phyloP scores from a whole-genome alignment of 2,113 vertebrate genomes.

The Illadopsis cleaveri region DNA sequence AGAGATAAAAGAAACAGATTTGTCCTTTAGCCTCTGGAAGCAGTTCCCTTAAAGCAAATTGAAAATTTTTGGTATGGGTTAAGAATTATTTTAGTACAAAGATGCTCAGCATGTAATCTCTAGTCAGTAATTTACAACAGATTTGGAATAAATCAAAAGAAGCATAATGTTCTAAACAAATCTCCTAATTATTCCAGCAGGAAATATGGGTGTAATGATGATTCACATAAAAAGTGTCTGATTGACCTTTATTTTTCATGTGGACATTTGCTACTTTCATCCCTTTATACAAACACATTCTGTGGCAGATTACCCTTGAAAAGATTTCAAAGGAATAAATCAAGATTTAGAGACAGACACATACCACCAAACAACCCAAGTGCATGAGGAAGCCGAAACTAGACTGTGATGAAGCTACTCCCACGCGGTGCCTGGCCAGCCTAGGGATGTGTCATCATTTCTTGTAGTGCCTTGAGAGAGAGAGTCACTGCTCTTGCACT shows the following conservation, averaged over 20 bases:
- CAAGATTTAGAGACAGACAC: background rate
- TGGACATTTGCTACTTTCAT: conserved; percentile 29
- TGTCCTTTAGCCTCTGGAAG: background rate
- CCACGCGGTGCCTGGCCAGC: background rate
- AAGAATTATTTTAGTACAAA: background rate
- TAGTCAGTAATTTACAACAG: background rate
- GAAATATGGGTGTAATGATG: conserved; percentile 49
- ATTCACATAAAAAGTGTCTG: conserved; percentile 50
- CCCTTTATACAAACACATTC: conserved; percentile 19
- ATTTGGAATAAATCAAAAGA: conserved; percentile 15
- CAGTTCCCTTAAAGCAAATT: background rate
- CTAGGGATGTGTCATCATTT: background rate
- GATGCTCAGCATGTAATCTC: background rate
- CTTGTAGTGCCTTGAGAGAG: background rate
- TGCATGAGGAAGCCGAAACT: background rate
- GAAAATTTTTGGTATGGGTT: background rate
- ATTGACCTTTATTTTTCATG: conserved; percentile 38
- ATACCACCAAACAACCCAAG: background rate
- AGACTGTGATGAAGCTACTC: background rate
- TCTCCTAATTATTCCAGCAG: conserved; percentile 45
- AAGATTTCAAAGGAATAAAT: conserved; percentile 4
- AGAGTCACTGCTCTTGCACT: background rate
- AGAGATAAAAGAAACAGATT: background rate
- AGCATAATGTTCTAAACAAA: conserved; percentile 27
- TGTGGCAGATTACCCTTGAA: background rate